Base-by-base conservation (phyloP, 53 echinoderm and acorn worm species). In the Echinometra lucunter region DNA sequence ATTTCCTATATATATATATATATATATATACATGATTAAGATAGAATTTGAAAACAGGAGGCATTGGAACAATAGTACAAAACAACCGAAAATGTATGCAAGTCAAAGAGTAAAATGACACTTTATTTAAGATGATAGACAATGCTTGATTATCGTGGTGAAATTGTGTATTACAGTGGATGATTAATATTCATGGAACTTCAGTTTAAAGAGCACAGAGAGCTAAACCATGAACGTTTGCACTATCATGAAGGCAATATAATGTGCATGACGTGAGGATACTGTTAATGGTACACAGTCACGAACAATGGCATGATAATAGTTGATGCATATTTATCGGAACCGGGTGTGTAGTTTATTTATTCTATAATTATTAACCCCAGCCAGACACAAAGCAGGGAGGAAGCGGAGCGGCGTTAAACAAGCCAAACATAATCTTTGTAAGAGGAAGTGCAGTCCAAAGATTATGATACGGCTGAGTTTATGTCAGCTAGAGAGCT, bases 321-420 rank as follows among this genome's bases (percentile, higher is more conserved):
- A 35, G 32, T 34, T 13, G 37, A 16, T 35, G 37, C 28, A 32
- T 32, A 34, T 16, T 40, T n/a, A 85, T 10, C 85, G 49, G 45
- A 85, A 85, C 85, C 45, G 30, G 85, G 85, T n/a, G 85, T n/a
- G 49, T n/a, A 85, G 85, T 49, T 85, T 85, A 49, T 85, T 85
- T 85, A 49, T 85, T 85, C 30, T 47, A 85, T 49, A 85, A 49
- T 85, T 85, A 85, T 85, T 85, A 85, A 85, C 49, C 85, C 85
- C 5, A 49, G 21, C 30, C 13, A 45, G 85, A 85, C 45, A 85
- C 49, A 85, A 85, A 12, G 49, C 85, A 49, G 85, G 23, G 85
- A 85, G 85, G 85, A 85, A 85, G 85, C 47, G 28, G 49, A 15
- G 45, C 21, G 44, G 42, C 40, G 81, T 23, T 42, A 19, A 85